These are phyloP conservation scores for Columba livia DNA, from an alignment of 2,113 vertebrate species.

Conservation along the genomic window DNA sequence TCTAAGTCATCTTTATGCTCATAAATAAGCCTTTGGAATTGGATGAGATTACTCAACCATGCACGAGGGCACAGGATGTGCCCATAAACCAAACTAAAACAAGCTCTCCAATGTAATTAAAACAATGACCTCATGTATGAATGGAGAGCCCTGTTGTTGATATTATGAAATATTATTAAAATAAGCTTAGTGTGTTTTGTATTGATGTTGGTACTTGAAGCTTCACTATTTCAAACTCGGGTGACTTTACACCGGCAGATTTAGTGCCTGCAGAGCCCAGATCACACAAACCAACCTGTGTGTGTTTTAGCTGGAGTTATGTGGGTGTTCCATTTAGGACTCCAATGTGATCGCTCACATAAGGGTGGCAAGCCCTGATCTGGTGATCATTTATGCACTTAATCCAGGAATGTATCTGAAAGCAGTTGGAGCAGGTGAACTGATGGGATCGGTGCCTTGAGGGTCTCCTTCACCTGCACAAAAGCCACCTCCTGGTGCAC, in stretches of 20 bases:
- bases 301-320: not conserved
- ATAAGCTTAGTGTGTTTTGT: rapidly evolving
- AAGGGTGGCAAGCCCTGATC: not conserved
- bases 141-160: not conserved
- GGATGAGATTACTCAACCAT: slow-evolving; percentile 20
- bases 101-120: not conserved
- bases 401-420: not conserved
- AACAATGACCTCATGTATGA: not conserved
- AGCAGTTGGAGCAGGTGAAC: not conserved
- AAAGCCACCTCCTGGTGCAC: rapidly evolving
- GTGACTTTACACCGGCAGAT: not conserved
- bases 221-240: not conserved
- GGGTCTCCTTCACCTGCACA: not conserved
- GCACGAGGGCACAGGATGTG: slow-evolving; percentile 18
- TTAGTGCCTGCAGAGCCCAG: not conserved
- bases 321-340: rapidly evolving
- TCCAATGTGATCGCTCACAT: rapidly evolving
- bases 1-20: not conserved
- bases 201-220: not conserved
- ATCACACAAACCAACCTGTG: rapidly evolving
- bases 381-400: not conserved
- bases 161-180: not conserved
- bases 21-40: slow-evolving; percentile 13
- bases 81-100: not conserved
- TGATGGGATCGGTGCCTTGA: rapidly evolving